Base-by-base conservation (phyloP, 1,140 invertebrate species). In the Physella acuta region DNA sequence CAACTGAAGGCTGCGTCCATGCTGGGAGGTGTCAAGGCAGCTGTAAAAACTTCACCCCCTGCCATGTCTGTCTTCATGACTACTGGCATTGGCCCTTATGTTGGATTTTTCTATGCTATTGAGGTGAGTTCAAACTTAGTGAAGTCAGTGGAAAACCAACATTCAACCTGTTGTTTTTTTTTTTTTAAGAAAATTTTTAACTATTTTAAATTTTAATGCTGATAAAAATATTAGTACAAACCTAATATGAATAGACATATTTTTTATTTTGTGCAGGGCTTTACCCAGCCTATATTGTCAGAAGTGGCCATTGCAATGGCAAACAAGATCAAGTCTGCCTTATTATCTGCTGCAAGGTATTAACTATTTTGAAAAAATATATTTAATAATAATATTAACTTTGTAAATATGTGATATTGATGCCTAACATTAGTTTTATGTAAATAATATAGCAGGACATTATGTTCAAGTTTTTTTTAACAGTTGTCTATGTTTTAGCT, bases 251-350 rank as follows among this genome's bases (percentile, higher is more conserved):
- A 8, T 26, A 5, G 28, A 8, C n/a, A 39, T 55, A 37, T 39
- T 39, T 28, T n/a, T n/a, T 28, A 28, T 60, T 71, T 74, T 71
- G 71, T 72, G 11, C 73, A 89, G 94, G 93, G 73, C 89, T 91
- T 66, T 87, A 89, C 71, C 36, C 90, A 90, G 51, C 90, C 89
- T 20, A 88, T 90, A 36, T 87, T 93, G 55, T 90, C 90, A 71
- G 93, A 97, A 85, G 92, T 97, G 39, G 94, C 94, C 0, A 90
- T 92, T 81, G 93, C 92, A 70, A 91, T 97, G 70, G 93, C 94
- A 24, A 91, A 89, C 74, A 94, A 94, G 88, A 88, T 97, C 26
- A 94, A 92, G 79, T 92, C 90, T 70, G 89, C 88, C 62, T 84
- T 91, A 56, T 86, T 89, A 71, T 88, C 88, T 62, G 91, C 92